Conservation (phyloP, 2,797 vertebrate species). For the Acanthornis magna region DNA sequence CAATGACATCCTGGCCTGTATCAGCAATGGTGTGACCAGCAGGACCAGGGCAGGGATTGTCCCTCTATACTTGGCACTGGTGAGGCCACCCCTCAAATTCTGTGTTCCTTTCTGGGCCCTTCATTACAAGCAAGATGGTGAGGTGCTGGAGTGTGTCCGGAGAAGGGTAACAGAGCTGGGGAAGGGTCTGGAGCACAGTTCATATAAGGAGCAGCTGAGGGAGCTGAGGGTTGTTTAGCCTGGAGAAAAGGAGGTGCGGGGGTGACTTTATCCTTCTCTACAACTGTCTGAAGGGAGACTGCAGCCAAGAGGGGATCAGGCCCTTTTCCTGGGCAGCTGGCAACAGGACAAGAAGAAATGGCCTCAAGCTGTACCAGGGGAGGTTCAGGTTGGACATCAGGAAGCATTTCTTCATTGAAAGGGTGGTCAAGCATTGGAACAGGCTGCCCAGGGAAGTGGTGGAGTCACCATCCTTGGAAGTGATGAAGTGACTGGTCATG, state of each 20-base stretch:
- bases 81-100: accelerated
- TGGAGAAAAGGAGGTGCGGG: not conserved
- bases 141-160: not conserved
- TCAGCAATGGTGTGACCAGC: not conserved
- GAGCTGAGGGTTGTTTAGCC: not conserved
- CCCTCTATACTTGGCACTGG: accelerated
- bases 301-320: not conserved
- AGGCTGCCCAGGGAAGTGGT: not conserved
- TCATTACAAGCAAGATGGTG: accelerated
- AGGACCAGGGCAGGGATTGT: not conserved
- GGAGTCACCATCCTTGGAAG: no score
- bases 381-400: not conserved
- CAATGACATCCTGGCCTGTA: not conserved
- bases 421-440: not conserved
- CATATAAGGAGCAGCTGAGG: not conserved
- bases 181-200: not conserved
- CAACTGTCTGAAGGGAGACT: not conserved
- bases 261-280: not conserved
- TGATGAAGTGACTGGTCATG: no score
- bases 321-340: no score
- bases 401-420: not conserved
- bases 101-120: not conserved
- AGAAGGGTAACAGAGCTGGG: not conserved
- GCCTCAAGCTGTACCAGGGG: not conserved
- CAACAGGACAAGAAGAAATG: not conserved